Evolutionary conservation across 1,140 invertebrate genomes (phyloP), one percentile per base, ranked within the genome.

Genomic region (Globodera ellingtonae): DNA sequence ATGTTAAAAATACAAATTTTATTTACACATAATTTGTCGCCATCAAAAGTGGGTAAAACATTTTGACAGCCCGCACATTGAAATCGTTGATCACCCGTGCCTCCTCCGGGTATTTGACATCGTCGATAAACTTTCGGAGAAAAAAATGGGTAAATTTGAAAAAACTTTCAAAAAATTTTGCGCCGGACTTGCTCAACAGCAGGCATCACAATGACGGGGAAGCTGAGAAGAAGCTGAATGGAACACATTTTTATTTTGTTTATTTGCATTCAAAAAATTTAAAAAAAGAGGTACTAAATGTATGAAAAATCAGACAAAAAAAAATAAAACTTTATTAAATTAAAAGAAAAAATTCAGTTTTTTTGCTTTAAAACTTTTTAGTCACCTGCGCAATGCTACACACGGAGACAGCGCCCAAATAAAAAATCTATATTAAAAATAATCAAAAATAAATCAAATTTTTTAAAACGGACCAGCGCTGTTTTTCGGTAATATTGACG

Each of bases 191-290:
- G 83, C 59, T 84, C 83, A 44, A 70, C 46, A 15, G 81, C 83
- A 5, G 83, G 83, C 66, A 86, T 66, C 67, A 84, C 67, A 46
- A 84, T 86, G 5, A 84, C 83, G 72, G 82, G 82, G 59, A 84
- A 66, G 9, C 75, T 80, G n/a, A 84, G 65, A 21, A 78, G 48
- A 66, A 84, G 62, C 59, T 84, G 83, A 72, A 81, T 24, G 9
- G 80, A 24, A 46, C 35, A 35, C 35, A 35, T 35, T 35, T 35
- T 35, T 35, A 35, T 35, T 24, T 24, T 24, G 24, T 24, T 24
- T 24, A 35, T 35, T 35, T 35, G 35, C 35, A 35, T 35, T 35
- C 1, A 35, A 35, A 35, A 35, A 35, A 35, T 35, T 35, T 35
- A 35, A 35, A 35, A 35, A 35, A 35, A 35, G 2, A 35, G 35